Conservation (phyloP, 2,888 invertebrate species). For the Melangyna quadrimaculata region DNA sequence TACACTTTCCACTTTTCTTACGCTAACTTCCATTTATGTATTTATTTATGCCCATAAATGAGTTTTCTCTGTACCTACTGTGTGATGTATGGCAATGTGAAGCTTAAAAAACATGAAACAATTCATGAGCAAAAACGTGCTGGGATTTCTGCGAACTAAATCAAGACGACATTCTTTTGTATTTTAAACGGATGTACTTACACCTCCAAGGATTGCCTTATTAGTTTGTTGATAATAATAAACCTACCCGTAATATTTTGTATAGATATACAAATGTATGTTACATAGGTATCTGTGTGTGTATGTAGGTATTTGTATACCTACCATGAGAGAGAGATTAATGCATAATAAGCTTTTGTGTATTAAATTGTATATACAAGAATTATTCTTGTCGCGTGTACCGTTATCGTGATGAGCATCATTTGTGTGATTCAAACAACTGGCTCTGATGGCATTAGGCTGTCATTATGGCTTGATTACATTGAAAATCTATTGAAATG, state of each 20-base stretch:
- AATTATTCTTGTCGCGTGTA: slow-evolving; percentile 23
- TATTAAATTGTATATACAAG: not conserved
- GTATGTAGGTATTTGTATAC: too few species aligned
- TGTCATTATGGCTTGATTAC: slow-evolving; percentile 32
- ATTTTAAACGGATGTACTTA: slow-evolving; percentile 5
- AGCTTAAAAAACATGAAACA: not conserved
- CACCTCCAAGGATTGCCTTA: slow-evolving; percentile 27
- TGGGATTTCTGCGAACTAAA: slow-evolving; percentile 2
- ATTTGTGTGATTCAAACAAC: slow-evolving; percentile 20
- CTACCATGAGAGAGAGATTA: not conserved
- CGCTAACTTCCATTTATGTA: slow-evolving; percentile 8
- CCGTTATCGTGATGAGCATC: slow-evolving; percentile 30
- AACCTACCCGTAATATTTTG: not conserved
- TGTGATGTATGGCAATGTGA: not conserved
- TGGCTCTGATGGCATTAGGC: not conserved
- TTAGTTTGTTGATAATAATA: slow-evolving; percentile 20
- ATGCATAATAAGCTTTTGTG: slow-evolving; percentile 3
- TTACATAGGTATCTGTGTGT: too few species aligned
- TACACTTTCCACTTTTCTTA: slow-evolving; percentile 21
- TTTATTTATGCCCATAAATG: slow-evolving; percentile 23
- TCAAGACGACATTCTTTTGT: slow-evolving; percentile 12
- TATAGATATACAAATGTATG: too few species aligned
- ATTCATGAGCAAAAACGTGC: slow-evolving; percentile 3
- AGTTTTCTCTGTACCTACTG: not conserved
- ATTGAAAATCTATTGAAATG: slow-evolving; percentile 21